A percentile compares a stretch with the other conserved stretches of the same genome.
phyloP scores from a whole-genome alignment of 2,113 vertebrate genomes.

The Maccullochella peelii region DNA sequence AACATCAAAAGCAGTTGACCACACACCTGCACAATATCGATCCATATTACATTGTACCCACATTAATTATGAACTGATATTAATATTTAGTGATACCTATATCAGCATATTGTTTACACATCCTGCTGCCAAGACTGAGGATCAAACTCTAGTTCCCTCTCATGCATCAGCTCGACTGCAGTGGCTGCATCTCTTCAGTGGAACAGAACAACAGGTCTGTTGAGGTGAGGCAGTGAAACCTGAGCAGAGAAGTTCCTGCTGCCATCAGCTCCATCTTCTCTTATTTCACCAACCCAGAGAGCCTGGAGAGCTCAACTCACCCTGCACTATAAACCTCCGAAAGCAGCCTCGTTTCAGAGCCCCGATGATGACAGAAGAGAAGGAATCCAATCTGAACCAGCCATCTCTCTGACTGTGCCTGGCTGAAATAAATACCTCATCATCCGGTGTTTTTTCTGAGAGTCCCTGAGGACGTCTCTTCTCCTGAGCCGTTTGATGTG shows the following conservation, averaged over 20 bases:
- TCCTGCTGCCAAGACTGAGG: neutral
- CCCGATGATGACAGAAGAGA: neutral
- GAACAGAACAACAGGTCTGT: neutral
- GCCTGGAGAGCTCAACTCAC: slow-evolving; percentile 2
- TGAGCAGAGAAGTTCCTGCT: slow-evolving; percentile 33
- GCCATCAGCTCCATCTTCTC: slow-evolving; percentile 45
- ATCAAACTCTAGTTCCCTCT: neutral
- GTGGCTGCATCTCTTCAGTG: neutral
- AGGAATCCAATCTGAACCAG: slow-evolving; percentile 14
- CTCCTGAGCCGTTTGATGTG: slow-evolving; percentile 55
- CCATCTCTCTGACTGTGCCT: slow-evolving; percentile 14
- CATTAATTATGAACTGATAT: slow-evolving; percentile 21
- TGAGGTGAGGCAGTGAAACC: slow-evolving; percentile 51
- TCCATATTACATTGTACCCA: neutral
- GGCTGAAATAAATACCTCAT: slow-evolving; percentile 42
- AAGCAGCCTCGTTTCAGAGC: neutral
- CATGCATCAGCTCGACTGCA: neutral
- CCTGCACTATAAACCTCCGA: neutral
- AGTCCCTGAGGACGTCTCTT: slow-evolving; percentile 30
- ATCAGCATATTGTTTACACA: slow-evolving; percentile 28
- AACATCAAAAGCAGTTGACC: neutral
- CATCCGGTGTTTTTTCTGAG: slow-evolving; percentile 16
- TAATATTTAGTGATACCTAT: slow-evolving; percentile 27
- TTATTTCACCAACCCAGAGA: neutral
- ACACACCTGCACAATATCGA: neutral